phyloP scores from a whole-genome alignment of 1,140 invertebrate genomes.

The Hirudo medicinalis region DNA sequence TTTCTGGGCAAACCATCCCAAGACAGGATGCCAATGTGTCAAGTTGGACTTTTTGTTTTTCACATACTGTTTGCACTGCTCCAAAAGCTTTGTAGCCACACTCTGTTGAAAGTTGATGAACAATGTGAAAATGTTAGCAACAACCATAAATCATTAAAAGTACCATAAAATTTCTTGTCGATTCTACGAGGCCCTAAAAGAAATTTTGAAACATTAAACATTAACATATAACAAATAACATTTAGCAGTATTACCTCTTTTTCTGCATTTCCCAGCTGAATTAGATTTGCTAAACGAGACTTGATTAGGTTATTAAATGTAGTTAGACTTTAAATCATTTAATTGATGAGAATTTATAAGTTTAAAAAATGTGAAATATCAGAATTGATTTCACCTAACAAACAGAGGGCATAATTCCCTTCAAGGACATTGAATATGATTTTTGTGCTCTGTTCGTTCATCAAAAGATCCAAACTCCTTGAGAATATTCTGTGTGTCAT shows the following conservation, averaged over 20 bases:
- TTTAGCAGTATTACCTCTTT: conserved; percentile 43
- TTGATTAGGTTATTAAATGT: conserved; percentile 6
- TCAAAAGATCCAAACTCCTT: conserved; percentile 59
- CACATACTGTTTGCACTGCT: conserved; percentile 71
- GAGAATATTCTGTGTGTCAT: conserved; percentile 56
- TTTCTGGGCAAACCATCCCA: conserved; percentile 88
- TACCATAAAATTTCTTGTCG: conserved; percentile 41
- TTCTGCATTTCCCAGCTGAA: conserved; percentile 62
- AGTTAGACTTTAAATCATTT: neutral
- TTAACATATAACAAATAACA: conserved; percentile 12
- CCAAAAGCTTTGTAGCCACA: conserved; percentile 49
- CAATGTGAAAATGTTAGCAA: conserved; percentile 11
- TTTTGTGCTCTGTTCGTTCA: conserved; percentile 63
- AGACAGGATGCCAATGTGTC: conserved; percentile 89
- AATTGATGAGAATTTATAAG: neutral
- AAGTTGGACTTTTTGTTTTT: conserved; percentile 70
- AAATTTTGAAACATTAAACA: conserved; percentile 1
- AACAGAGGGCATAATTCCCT: conserved; percentile 69
- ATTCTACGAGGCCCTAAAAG: conserved; percentile 37
- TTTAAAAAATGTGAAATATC: neutral
- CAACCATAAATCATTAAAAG: conserved; percentile 23
- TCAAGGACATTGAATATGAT: conserved; percentile 75
- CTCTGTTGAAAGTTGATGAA: neutral
- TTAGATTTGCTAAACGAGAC: conserved; percentile 43
- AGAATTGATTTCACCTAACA: conserved; percentile 51